Conservation (phyloP, 2,888 invertebrate genomes). For the Hirudinaria manillensis region DNA sequence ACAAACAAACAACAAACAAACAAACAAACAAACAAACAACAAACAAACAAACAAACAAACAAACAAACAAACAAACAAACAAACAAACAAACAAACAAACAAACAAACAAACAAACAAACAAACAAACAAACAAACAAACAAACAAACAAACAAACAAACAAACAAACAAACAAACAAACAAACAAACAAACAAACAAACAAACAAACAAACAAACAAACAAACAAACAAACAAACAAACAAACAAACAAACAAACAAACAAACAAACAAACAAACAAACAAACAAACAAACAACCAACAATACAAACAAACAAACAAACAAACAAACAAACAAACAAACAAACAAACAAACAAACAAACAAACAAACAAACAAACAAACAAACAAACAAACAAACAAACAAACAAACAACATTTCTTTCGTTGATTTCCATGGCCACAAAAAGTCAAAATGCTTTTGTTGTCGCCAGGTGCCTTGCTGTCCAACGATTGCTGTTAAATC, state of each 20-base stretch:
- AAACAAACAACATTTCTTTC: too few species aligned
- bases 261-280: neutral
- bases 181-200: neutral
- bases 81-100: neutral
- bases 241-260: neutral
- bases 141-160: neutral
- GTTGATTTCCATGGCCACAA: neutral
- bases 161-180: neutral
- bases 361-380: neutral
- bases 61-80: slow-evolving; percentile 1
- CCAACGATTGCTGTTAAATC: too few species aligned
- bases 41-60: slow-evolving; percentile 1
- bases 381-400: neutral
- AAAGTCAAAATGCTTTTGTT: neutral
- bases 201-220: neutral
- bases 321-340: neutral
- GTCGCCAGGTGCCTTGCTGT: neutral
- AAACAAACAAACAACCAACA: neutral
- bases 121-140: slow-evolving; percentile 4
- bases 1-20: neutral
- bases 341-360: neutral
- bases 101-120: neutral
- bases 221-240: neutral
- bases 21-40: neutral
- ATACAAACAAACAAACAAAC: neutral